A percentile compares a stretch with the other conserved stretches of the same genome.
Evolutionary conservation across 2,113 vertebrate genomes (phyloP).

Genomic region (Malurus elegans): DNA sequence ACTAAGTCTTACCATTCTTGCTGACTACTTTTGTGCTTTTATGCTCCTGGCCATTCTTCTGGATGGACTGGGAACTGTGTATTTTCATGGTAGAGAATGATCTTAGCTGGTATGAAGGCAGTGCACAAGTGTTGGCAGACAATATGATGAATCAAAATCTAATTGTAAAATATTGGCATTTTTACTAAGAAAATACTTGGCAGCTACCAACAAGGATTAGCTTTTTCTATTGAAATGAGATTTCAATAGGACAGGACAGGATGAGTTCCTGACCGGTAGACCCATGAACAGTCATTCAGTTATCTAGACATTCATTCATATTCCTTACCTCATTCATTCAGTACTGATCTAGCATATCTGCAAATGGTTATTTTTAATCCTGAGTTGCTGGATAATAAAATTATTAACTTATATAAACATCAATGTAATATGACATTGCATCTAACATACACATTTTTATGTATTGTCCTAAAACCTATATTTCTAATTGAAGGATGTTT

Average conservation of each 20-base stretch:
- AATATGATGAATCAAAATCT: background rate
- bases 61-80: background rate
- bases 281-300: background rate
- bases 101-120: background rate
- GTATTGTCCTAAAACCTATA: background rate
- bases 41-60: background rate
- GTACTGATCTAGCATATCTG: background rate
- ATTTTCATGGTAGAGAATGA: background rate
- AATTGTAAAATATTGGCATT: background rate
- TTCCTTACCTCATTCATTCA: background rate
- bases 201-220: background rate
- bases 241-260: background rate
- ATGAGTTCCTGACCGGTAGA: background rate
- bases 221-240: background rate
- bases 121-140: background rate
- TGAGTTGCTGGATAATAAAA: background rate
- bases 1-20: background rate
- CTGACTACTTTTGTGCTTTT: background rate
- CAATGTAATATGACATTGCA: background rate
- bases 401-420: background rate
- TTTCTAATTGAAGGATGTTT: background rate
- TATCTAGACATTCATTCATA: background rate
- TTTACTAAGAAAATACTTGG: background rate
- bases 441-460: background rate
- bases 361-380: background rate